Evolutionary conservation across 2,797 vertebrate genomes (phyloP).

Genomic region (Rhynchonycteris naso): DNA sequence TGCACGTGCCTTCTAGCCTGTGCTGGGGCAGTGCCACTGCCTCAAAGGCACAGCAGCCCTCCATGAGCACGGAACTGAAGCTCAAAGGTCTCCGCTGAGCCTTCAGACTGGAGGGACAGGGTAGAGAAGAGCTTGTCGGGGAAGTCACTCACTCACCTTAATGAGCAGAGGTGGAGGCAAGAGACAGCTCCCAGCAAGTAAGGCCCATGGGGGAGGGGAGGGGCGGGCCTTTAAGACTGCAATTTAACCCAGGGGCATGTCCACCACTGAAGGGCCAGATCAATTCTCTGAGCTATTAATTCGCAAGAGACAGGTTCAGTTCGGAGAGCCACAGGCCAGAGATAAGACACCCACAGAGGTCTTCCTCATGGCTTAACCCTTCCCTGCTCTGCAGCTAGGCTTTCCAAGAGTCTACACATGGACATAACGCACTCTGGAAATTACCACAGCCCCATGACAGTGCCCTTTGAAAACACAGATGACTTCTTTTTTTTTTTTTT

Average conservation of each 20-base stretch:
- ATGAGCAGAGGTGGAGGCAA: not conserved
- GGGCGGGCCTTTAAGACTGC: not conserved
- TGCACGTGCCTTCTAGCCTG: not conserved
- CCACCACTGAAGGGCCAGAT: not conserved
- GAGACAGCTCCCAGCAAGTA: not conserved
- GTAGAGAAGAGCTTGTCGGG: not conserved
- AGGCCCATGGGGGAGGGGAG: no score
- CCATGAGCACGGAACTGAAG: not conserved
- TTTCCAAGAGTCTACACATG: not conserved
- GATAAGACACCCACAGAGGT: not conserved
- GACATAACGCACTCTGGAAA: not conserved
- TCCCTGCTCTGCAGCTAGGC: not conserved
- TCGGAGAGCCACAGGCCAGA: not conserved
- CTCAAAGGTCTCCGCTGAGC: not conserved
- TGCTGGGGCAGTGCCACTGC: not conserved
- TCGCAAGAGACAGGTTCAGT: not conserved
- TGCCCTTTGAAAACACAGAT: constrained; percentile 5
- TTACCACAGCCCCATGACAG: not conserved
- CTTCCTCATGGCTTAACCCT: not conserved
- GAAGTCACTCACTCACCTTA: not conserved
- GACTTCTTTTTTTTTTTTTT: not conserved
- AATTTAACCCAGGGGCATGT: not conserved
- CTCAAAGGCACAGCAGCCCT: no score
- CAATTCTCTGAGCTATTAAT: no score
- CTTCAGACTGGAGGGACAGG: not conserved